These are phyloP conservation scores for Leucoma salicis DNA, from an alignment of 2,888 invertebrate genomes.

Conservation along the genomic window DNA sequence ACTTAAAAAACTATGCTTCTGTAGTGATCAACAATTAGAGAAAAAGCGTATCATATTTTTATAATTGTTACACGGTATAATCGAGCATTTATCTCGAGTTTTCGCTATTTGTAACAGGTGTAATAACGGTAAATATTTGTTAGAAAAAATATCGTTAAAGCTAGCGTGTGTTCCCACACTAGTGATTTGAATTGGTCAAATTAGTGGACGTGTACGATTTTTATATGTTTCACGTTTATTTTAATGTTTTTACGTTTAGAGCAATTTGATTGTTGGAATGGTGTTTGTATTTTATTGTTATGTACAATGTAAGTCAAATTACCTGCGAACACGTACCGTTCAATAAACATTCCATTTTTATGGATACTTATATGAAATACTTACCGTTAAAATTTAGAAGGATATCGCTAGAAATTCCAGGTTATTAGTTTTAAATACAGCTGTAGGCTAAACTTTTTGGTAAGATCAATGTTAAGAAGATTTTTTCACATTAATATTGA, in stretches of 20 bases:
- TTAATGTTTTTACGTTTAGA: conserved; percentile 26
- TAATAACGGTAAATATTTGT: conserved; percentile 60
- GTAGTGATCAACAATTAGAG: conserved; percentile 60
- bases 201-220: conserved; percentile 36
- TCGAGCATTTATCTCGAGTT: conserved; percentile 41
- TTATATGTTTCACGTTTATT: conserved; percentile 35
- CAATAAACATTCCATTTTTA: background rate
- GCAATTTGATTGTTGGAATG: conserved; percentile 24
- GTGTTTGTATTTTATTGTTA: conserved; percentile 22
- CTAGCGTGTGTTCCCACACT: conserved; percentile 66
- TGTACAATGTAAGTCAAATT: conserved; percentile 1
- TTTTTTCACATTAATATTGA: too few relatives aligned
- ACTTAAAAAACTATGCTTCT: conserved; percentile 58
- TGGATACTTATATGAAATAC: background rate
- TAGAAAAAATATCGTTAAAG: conserved; percentile 31
- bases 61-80: conserved; percentile 36
- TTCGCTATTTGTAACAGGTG: conserved; percentile 46
- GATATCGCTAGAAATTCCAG: background rate
- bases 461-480: too few relatives aligned
- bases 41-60: conserved; percentile 67
- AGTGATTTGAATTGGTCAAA: conserved; percentile 49
- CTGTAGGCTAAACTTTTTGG: too few relatives aligned
- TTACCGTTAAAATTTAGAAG: background rate
- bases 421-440: background rate
- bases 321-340: conserved; percentile 11